These are phyloP conservation scores for Drosophila paracracens DNA, from an alignment of 2,888 invertebrate genomes.

Conservation along the genomic window DNA sequence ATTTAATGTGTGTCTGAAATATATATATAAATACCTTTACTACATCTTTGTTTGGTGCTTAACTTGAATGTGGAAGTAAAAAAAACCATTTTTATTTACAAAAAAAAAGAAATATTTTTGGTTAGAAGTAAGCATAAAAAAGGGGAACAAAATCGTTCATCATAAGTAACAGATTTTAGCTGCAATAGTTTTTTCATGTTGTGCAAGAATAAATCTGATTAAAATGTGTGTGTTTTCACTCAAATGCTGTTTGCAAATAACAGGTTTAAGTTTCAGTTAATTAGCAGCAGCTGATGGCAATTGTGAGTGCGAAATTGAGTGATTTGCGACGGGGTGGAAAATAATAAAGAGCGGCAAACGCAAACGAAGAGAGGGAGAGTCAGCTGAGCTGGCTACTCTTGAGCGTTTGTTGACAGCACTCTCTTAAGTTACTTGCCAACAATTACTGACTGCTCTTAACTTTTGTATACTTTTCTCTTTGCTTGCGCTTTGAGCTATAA, in stretches of 20 bases:
- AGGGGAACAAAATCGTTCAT: background rate
- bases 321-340: background rate
- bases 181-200: background rate
- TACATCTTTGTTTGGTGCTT: background rate
- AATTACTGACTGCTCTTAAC: conserved; percentile 34
- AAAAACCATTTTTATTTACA: background rate
- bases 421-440: conserved; percentile 34
- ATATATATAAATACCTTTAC: background rate
- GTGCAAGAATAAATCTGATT: background rate
- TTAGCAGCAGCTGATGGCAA: conserved; percentile 50
- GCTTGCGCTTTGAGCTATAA: background rate
- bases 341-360: background rate
- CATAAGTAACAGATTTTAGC: background rate
- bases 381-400: conserved; percentile 25
- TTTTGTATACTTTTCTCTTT: background rate
- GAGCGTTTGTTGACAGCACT: conserved; percentile 10
- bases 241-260: conserved; percentile 1
- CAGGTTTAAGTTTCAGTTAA: conserved; percentile 15
- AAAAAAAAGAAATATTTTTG: background rate
- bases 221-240: background rate
- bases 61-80: too few relatives aligned
- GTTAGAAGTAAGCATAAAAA: background rate
- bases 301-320: conserved; percentile 1
- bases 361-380: background rate
- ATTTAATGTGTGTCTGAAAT: background rate